Base-by-base conservation (phyloP, 1,140 invertebrate genomes). In the Drosophila oshimai region DNA sequence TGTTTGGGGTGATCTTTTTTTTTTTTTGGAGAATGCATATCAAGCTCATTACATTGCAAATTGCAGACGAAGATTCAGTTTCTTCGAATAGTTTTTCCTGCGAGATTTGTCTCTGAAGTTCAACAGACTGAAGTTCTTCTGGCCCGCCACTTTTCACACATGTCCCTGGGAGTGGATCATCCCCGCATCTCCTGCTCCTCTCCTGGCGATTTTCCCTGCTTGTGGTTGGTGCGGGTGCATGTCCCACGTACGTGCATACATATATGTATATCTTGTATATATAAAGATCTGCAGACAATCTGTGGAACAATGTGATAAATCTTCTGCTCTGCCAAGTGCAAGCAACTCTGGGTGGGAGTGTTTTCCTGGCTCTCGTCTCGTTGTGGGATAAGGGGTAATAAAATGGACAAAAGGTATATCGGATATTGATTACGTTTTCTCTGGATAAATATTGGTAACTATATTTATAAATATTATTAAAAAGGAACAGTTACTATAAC, bases 291-390 rank as follows among this genome's bases (percentile, higher is more conserved):
- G 81, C 76, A 87, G 81, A 87, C 81, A 87, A 87, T 87, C 81
- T 87, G 81, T 87, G 81, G 81, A 87, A 87, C 81, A 87, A 87
- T 87, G 81, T 87, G 81, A 87, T 87, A 87, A 87, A 87, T 87
- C 81, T 87, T 87, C 71, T 77, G 74, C 50, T 76, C 51, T 69
- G 68, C 67, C 67, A 71, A 60, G 44, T 61, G 68, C 64, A 77
- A 60, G 65, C 79, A 61, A 46, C 78, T 74, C 76, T 80, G 80
- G 80, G 80, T 86, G 80, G 80, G 80, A 84, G 80, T 84, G 80
- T 80, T 87, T 75, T 36, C 53, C 29, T 68, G 73, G 44, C 39
- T 34, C 10, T 60, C 31, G 37, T 54, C 51, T 58, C 39, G 53
- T 37, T 37, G 49, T 15, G 39, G 60, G 4, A 15, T 60, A 20